Evolutionary conservation across 2,113 vertebrate species (phyloP).

Genomic region (Monopterus albus): DNA sequence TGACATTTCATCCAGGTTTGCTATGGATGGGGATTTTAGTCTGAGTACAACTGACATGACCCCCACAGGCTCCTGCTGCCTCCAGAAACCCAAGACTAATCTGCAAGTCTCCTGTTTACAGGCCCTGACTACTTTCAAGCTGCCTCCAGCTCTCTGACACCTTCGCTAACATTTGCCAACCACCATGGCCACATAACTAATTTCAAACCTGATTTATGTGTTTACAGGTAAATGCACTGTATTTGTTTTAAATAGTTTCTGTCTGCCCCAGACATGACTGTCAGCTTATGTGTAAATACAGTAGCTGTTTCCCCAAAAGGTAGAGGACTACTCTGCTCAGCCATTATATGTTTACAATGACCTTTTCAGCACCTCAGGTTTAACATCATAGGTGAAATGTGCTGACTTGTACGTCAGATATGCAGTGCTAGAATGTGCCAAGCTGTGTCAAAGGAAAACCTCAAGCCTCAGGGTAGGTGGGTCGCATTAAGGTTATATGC

Average conservation of each 20-base stretch:
- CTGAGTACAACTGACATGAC: slow-evolving; percentile 63
- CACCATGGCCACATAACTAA: slow-evolving; percentile 33
- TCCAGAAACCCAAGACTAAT: slow-evolving; percentile 81
- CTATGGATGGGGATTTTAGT: slow-evolving; percentile 58
- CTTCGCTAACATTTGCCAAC: slow-evolving; percentile 55
- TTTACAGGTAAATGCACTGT: neutral
- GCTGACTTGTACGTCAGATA: slow-evolving; percentile 57
- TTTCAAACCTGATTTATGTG: slow-evolving; percentile 33
- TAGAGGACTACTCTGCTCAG: slow-evolving; percentile 23
- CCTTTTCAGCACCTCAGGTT: slow-evolving; percentile 63
- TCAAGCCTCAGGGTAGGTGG: slow-evolving; percentile 35
- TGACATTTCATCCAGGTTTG: slow-evolving; percentile 50
- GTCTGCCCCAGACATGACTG: slow-evolving; percentile 33
- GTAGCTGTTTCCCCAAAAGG: slow-evolving; percentile 21
- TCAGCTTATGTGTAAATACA: slow-evolving; percentile 32
- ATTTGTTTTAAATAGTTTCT: slow-evolving; percentile 14
- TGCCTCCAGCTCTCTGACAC: slow-evolving; percentile 54
- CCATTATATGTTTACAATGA: slow-evolving; percentile 67
- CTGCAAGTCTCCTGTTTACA: slow-evolving; percentile 66
- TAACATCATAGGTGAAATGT: slow-evolving; percentile 47
- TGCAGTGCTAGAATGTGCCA: slow-evolving; percentile 52
- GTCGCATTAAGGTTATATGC: slow-evolving; percentile 23
- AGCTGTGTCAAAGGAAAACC: slow-evolving; percentile 29
- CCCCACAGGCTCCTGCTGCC: slow-evolving; percentile 65
- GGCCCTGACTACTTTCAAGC: slow-evolving; percentile 53